Base-by-base conservation (phyloP, 2,888 invertebrate species). In the Teleogryllus oceanicus region DNA sequence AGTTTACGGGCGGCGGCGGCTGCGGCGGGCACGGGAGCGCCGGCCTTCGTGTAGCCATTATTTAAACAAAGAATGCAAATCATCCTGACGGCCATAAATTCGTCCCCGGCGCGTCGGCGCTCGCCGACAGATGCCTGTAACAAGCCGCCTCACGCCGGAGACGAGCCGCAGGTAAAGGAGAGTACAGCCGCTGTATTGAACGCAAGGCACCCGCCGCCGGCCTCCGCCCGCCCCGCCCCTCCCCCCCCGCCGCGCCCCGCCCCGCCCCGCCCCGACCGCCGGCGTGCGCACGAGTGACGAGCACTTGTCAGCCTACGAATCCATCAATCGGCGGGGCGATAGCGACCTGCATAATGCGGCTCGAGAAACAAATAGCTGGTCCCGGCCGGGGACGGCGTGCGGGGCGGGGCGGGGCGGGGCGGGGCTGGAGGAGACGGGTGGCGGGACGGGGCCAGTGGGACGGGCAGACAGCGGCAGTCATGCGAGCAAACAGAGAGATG, bases 301-400 rank as follows among this genome's bases (percentile, higher is more conserved):
- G 79, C 75, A 37, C 51, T 76, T 79, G 79, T 79, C 79, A 79
- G 76, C 75, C 50, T 74, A 21, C 16, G 51, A 79, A 76, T 76
- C 79, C 24, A 79, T 76, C 79, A 76, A 79, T 79, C 79, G 79
- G 62, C 62, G 62, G n/a, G 62, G 13, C 62, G 62, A 62, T 62
- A 62, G 62, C 62, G 62, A 18, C 62, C 18, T 62, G 62, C 62
- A 62, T 62, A 62, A 62, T 62, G 62, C 62, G 62, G 62, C 62
- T 62, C 13, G 16, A 62, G 62, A 62, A 62, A 62, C 62, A 62
- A 62, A 62, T 62, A 62, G 62, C 62, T 62, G 62, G n/a, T 62
- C 62, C 13, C 62, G 62, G n/a, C 62, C 13, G 1, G 62, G 1
- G 62, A 62, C 0, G 62, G 62, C n/a, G 62, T 4, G 62, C 13